phyloP scores from a whole-genome alignment of 2,797 vertebrate species.

The Silurus aristotelis region DNA sequence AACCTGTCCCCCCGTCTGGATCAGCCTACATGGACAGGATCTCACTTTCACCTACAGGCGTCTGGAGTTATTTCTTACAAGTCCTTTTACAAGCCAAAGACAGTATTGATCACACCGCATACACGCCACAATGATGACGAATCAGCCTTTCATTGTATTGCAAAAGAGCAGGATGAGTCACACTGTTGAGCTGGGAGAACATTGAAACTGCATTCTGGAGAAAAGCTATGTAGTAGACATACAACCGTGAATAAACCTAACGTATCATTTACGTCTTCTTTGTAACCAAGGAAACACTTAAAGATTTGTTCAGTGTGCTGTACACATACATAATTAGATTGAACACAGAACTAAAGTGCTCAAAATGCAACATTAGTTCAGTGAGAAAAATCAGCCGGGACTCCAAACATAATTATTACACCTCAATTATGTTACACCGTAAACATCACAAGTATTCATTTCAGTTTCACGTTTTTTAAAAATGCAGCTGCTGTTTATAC shows the following conservation, averaged over 20 bases:
- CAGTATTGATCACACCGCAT: background rate
- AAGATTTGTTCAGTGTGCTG: background rate
- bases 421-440: no score
- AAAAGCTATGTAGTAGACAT: background rate
- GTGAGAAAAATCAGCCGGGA: constrained; percentile 17
- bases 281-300: background rate
- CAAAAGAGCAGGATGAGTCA: constrained; percentile 21
- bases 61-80: constrained; percentile 34
- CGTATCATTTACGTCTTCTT: background rate
- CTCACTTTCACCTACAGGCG: constrained; percentile 42
- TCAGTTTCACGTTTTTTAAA: background rate
- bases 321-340: background rate
- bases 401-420: constrained; percentile 7
- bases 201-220: background rate
- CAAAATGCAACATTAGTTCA: constrained; percentile 39
- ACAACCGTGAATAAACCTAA: background rate
- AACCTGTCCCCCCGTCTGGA: constrained; percentile 76
- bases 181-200: background rate
- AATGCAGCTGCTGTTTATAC: background rate
- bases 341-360: constrained; percentile 29
- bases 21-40: constrained; percentile 48
- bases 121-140: background rate
- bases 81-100: background rate
- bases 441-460: no score
- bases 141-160: background rate